Evolutionary conservation across 1,140 invertebrate species (phyloP).

Genomic region (Scaptomyza hsui): DNA sequence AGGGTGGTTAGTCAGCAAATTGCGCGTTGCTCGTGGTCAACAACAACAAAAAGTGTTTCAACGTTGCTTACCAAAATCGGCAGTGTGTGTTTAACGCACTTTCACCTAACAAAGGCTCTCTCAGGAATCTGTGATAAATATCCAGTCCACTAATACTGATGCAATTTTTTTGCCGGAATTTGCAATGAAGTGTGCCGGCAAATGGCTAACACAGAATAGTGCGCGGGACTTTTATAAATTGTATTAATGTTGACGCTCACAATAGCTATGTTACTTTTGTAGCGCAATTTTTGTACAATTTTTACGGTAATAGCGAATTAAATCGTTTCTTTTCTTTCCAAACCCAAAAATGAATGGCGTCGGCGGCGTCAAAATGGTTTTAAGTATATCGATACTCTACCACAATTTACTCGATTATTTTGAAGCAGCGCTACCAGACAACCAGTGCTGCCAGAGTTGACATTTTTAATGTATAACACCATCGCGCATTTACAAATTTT

Average conservation of each 20-base stretch:
- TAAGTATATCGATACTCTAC: constrained; percentile 13
- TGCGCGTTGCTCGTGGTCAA: constrained; percentile 51
- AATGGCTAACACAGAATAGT: background rate
- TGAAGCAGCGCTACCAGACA: background rate
- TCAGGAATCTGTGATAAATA: constrained; percentile 29
- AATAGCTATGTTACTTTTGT: background rate
- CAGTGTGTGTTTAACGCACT: constrained; percentile 10
- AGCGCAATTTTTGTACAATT: constrained; percentile 8
- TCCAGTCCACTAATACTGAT: constrained; percentile 59
- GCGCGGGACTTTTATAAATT: background rate
- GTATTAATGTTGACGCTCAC: background rate
- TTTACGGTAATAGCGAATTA: constrained; percentile 10
- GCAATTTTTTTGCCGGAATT: constrained; percentile 54
- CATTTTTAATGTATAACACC: background rate
- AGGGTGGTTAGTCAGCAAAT: constrained; percentile 69
- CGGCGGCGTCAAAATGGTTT: constrained; percentile 26
- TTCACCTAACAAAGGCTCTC: constrained; percentile 3
- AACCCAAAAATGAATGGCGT: constrained; percentile 47
- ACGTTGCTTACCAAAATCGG: constrained; percentile 40
- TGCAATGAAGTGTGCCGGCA: constrained; percentile 45
- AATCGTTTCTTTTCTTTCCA: constrained; percentile 12
- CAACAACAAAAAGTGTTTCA: constrained; percentile 16
- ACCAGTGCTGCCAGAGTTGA: background rate
- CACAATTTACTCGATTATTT: constrained; percentile 2
- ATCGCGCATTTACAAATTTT: constrained; percentile 2